Evolutionary conservation across 1,140 invertebrate species (phyloP).

Genomic region (Listronotus oregonensis): DNA sequence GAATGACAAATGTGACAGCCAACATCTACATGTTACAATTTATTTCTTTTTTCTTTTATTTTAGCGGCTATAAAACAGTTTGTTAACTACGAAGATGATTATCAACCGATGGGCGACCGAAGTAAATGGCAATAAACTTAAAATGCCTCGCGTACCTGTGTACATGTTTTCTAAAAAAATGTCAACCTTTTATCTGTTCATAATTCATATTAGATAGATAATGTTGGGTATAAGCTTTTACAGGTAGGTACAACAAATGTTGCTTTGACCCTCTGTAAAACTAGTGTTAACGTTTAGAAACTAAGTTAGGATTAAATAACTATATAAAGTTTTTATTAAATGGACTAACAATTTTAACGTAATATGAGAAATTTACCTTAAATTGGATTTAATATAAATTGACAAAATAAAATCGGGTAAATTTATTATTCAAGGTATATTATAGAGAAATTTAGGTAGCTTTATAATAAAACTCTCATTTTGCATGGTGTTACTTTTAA

Average conservation of each 20-base stretch:
- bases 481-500: too few relatives aligned
- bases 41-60: constrained; percentile 41
- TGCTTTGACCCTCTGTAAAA: background rate
- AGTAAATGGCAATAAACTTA: constrained; percentile 26
- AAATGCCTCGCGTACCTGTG: constrained; percentile 24
- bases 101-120: constrained; percentile 32
- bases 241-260: constrained; percentile 3
- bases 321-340: too few relatives aligned
- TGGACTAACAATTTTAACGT: too few relatives aligned
- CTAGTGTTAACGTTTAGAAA: too few relatives aligned
- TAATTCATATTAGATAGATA: constrained; percentile 29
- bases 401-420: too few relatives aligned
- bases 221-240: background rate
- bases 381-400: too few relatives aligned
- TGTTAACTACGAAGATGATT: constrained; percentile 41
- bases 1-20: constrained; percentile 40
- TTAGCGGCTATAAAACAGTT: constrained; percentile 44
- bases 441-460: too few relatives aligned
- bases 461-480: too few relatives aligned
- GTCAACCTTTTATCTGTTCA: constrained; percentile 40
- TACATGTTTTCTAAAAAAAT: constrained; percentile 30
- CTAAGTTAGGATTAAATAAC: too few relatives aligned
- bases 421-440: too few relatives aligned
- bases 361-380: too few relatives aligned
- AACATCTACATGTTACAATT: constrained; percentile 40